Evolutionary conservation across 2,113 vertebrate genomes (phyloP), one percentile per base, ranked within the genome.

Genomic region (Trachemys scripta): DNA sequence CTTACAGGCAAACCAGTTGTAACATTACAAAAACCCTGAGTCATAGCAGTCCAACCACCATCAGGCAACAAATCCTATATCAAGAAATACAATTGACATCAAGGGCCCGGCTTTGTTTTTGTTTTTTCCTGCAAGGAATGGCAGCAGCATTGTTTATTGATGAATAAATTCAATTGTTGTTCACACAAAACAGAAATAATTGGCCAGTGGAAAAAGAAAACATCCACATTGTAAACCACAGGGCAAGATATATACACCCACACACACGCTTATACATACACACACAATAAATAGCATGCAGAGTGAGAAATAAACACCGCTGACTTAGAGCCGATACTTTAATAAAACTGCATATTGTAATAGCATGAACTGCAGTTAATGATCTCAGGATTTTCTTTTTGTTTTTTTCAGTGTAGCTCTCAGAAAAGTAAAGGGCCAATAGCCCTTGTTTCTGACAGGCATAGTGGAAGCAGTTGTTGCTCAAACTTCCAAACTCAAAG

Each of bases 221-320:
- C 6, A 16, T 51, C 20, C 8, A 1, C 0, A 31, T 9, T 38
- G 75, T n/a, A 69, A 87, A 79, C 25, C 2, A 42, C 20, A 47
- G 25, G 49, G 29, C 92, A 81, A 4, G 1, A 2, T 19, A 8
- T 54, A 2, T 79, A 38, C 11, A 80, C n/a, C 2, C 6, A 2
- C 0, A 1, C 56, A 0, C n/a, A 11, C 2, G 0, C 1, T 1
- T 16, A 0, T 1, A 53, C 8, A 86, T 31, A 89, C 27, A 93
- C 42, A 17, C 4, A 25, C 16, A 0, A 0, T 0, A 27, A 13
- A 45, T 75, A 5, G 38, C 59, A 35, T 1, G 1, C 9, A 35
- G 49, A 2, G 1, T 17, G 49, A 51, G 65, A 80, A 80, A 14
- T 72, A 25, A 45, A 47, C 75, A 27, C 10, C 6, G 75, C 42